phyloP scores from a whole-genome alignment of 2,113 vertebrate genomes.

The Micronycteris hirsuta region DNA sequence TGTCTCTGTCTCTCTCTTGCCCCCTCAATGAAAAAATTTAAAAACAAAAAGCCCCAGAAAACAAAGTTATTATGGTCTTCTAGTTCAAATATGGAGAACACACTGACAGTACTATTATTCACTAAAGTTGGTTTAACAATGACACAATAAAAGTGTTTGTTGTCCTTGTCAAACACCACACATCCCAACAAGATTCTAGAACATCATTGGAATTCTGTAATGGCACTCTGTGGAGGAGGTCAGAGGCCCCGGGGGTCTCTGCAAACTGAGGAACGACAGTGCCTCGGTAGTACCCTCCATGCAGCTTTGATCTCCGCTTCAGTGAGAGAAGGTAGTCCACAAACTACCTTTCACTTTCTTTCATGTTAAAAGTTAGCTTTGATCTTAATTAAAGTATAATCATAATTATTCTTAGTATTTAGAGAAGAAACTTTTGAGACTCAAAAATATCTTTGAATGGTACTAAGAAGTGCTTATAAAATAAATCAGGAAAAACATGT shows the following conservation, averaged over 20 bases:
- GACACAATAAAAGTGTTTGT: neutral
- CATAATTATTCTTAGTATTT: neutral
- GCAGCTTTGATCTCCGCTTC: neutral
- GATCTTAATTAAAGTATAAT: neutral
- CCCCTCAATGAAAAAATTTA: too few relatives aligned
- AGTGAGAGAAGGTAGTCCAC: neutral
- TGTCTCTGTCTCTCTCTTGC: too few relatives aligned
- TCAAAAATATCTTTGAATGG: conserved; percentile 17
- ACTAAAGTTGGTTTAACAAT: neutral
- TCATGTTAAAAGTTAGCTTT: neutral
- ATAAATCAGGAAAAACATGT: neutral
- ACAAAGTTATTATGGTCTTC: neutral
- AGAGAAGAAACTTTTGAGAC: neutral
- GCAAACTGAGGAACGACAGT: neutral
- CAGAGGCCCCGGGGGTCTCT: neutral
- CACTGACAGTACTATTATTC: neutral
- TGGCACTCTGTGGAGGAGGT: neutral
- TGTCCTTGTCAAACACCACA: neutral
- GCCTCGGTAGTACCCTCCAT: neutral
- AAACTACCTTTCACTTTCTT: neutral
- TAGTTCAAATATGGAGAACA: neutral
- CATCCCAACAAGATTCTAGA: neutral
- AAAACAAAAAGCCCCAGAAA: neutral
- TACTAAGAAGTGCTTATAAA: neutral
- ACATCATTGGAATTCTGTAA: neutral